Percentiles rank a stretch among this genome's conserved stretches.
These are phyloP conservation scores for Linyphia triangularis DNA, from an alignment of 2,888 invertebrate genomes.

Conservation along the genomic window DNA sequence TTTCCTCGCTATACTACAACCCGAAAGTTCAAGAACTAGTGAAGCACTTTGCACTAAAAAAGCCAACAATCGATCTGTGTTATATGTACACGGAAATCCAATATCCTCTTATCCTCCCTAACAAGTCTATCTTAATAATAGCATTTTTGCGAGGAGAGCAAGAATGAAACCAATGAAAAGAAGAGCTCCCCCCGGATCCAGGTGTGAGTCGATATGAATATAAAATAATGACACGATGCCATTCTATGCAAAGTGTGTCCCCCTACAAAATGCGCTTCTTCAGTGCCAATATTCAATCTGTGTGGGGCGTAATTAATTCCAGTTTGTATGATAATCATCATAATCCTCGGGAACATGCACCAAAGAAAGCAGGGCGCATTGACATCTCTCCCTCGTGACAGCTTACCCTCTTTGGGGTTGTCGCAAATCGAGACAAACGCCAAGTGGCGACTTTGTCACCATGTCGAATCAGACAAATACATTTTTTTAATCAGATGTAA, in stretches of 20 bases:
- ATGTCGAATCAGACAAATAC: no score
- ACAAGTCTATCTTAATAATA: not conserved
- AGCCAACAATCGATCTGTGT: not conserved
- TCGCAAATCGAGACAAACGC: constrained; percentile 25
- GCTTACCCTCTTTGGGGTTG: constrained; percentile 55
- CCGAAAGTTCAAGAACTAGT: no score
- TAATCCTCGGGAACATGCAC: constrained; percentile 71
- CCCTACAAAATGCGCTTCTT: constrained; percentile 32
- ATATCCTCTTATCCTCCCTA: not conserved
- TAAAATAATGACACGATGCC: constrained; percentile 74
- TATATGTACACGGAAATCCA: not conserved
- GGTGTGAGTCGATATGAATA: constrained; percentile 74
- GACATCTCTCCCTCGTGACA: constrained; percentile 67
- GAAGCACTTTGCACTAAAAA: not conserved
- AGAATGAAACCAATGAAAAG: not conserved
- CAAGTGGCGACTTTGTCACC: constrained; percentile 51
- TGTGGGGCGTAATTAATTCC: constrained; percentile 72
- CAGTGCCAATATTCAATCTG: constrained; percentile 70
- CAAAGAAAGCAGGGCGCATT: constrained; percentile 66
- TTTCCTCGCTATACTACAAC: no score
- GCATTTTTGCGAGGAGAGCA: not conserved
- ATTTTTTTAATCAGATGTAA: no score
- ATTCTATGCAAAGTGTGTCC: constrained; percentile 68
- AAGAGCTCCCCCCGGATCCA: constrained; percentile 15
- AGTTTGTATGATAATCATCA: constrained; percentile 74